Conservation (phyloP, 1,140 invertebrate genomes). For the Aradophagus sp. region DNA sequence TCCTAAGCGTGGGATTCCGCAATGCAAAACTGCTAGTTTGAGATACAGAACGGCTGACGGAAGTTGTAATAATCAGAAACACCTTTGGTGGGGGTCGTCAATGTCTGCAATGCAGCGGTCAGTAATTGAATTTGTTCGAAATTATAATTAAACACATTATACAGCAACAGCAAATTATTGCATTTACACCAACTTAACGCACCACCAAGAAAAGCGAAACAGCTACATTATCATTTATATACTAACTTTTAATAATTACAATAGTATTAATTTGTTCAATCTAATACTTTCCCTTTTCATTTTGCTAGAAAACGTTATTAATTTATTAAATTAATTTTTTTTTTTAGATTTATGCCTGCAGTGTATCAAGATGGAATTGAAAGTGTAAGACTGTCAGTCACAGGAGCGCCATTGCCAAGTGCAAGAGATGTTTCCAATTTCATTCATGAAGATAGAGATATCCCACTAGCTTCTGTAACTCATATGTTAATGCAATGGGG, state of each 20-base stretch:
- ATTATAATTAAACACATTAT: no score
- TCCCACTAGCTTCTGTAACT: slow-evolving; percentile 76
- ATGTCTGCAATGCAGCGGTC: slow-evolving; percentile 81
- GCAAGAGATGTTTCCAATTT: slow-evolving; percentile 79
- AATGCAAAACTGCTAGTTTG: slow-evolving; percentile 76
- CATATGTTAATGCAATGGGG: slow-evolving; percentile 92
- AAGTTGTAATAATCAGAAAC: slow-evolving; percentile 87
- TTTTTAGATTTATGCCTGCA: slow-evolving; percentile 80
- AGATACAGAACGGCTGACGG: slow-evolving; percentile 89
- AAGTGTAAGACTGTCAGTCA: slow-evolving; percentile 74
- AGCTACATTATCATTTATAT: no score
- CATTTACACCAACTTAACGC: no score
- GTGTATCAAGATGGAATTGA: slow-evolving; percentile 86
- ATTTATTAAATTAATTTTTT: no score
- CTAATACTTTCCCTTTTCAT: no score
- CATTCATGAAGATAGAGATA: slow-evolving; percentile 80
- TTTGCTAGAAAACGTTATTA: no score
- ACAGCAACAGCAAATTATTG: no score
- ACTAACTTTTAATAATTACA: no score
- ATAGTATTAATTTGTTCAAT: no score
- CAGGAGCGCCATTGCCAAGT: slow-evolving; percentile 79
- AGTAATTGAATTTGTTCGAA: neutral
- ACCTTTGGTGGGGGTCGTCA: slow-evolving; percentile 87
- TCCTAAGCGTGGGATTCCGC: slow-evolving; percentile 77
- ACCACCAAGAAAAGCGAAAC: no score